Evolutionary conservation across 2,888 invertebrate genomes (phyloP), one percentile per base, ranked within the genome.

Genomic region (Linnaemya tessellans): DNA sequence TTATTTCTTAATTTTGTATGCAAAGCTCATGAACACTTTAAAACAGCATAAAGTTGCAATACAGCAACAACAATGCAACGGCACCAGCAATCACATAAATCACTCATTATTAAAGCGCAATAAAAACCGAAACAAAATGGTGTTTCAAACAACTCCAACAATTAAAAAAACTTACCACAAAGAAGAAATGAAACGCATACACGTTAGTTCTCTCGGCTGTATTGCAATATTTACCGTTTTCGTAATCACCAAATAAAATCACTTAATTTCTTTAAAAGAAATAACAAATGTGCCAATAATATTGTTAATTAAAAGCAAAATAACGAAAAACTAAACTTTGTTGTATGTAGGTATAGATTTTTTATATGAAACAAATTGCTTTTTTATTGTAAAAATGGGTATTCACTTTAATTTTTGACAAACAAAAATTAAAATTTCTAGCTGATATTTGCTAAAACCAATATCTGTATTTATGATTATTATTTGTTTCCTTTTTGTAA

Each of bases 1-100:
- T 71, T 54, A 54, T 77, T 75, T 46, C 35, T 67, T 71, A 75
- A 68, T 80, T 70, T 80, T 70, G 43, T 80, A 71, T 75, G 80
- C 75, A 71, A 64, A 84, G 68, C 68, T 71, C 60, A 71, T 75
- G 65, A 84, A 64, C 56, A 67, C 46, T 49, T 49, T 60, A 71
- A 67, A 51, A 58, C 22, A 20, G 11, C 30, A 64, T 25, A n/a
- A 58, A 65, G 25, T 58, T 38, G 43, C 73, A 62, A 67, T 18
- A 54, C 35, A 64, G 2, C 41, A 54, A 30, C 41, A 62, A 41
- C 41, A 49, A 22, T 15, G 15, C 54, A 68, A 78, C 10, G 25
- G 22, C 38, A 78, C 49, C 20, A 56, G 43, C 35, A 67, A 49
- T 54, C 18, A 60, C 74, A 81, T 75, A 75, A 80, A 75, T 74